Evolutionary conservation across 2,888 invertebrate species (phyloP).

Genomic region (Electrophaes corylata): DNA sequence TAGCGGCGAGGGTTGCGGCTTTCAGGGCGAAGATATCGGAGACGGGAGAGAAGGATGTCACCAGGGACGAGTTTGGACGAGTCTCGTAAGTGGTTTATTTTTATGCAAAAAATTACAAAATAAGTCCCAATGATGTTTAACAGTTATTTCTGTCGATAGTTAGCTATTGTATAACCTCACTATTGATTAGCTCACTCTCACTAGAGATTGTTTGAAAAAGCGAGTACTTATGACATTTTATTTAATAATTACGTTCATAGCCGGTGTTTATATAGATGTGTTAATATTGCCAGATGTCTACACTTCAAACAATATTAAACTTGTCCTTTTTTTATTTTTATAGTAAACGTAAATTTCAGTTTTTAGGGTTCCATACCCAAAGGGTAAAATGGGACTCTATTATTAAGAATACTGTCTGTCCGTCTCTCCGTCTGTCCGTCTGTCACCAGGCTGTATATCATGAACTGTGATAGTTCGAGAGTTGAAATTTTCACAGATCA

Average conservation of each 20-base stretch:
- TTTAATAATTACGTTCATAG: not conserved
- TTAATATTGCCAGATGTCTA: slow-evolving; percentile 10
- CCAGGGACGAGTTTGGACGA: slow-evolving; percentile 93
- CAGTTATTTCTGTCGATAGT: too few relatives aligned
- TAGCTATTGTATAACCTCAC: not conserved
- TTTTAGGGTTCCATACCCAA: too few relatives aligned
- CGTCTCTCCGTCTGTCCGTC: too few relatives aligned
- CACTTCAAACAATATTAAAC: slow-evolving; percentile 17
- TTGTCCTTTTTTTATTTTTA: not conserved
- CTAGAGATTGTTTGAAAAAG: not conserved
- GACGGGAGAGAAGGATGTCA: slow-evolving; percentile 84
- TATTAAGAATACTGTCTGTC: too few relatives aligned
- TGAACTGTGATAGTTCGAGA: too few relatives aligned
- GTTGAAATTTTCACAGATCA: too few relatives aligned
- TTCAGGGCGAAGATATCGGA: slow-evolving; percentile 94
- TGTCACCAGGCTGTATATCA: too few relatives aligned
- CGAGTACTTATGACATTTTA: not conserved
- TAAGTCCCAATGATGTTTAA: too few relatives aligned
- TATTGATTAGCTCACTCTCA: too few relatives aligned
- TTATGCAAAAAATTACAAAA: too few relatives aligned
- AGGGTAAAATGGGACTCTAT: too few relatives aligned
- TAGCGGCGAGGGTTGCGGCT: slow-evolving; percentile 93
- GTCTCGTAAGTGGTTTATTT: slow-evolving; percentile 81
- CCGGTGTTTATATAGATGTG: slow-evolving; percentile 5
- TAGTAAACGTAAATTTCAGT: too few relatives aligned